phyloP scores from a whole-genome alignment of 2,888 invertebrate genomes.

The Hipparchia semele region DNA sequence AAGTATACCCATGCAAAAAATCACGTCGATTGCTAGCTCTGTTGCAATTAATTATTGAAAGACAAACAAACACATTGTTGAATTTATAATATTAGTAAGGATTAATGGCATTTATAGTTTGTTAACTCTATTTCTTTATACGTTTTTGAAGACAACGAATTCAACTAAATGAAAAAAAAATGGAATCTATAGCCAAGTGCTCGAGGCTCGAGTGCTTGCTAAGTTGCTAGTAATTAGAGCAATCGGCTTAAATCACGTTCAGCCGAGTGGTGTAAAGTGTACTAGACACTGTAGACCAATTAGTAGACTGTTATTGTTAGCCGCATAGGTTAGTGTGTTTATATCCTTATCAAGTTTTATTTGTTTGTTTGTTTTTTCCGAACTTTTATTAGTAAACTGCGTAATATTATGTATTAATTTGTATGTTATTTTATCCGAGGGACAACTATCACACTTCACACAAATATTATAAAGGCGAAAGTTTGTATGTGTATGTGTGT shows the following conservation, averaged over 20 bases:
- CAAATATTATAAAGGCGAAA: too few relatives aligned
- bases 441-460: too few relatives aligned
- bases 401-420: too few relatives aligned
- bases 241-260: slow-evolving; percentile 44
- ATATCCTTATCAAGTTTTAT: not conserved
- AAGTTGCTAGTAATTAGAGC: slow-evolving; percentile 47
- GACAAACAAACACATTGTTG: too few relatives aligned
- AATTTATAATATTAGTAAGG: not conserved
- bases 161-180: not conserved
- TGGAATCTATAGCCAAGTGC: not conserved
- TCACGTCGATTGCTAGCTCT: too few relatives aligned
- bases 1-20: too few relatives aligned
- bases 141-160: slow-evolving; percentile 36
- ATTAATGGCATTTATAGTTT: not conserved
- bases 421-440: too few relatives aligned
- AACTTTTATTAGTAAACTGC: too few relatives aligned
- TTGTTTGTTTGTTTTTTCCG: too few relatives aligned
- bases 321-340: not conserved
- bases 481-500: too few relatives aligned
- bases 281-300: slow-evolving; percentile 35
- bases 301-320: slow-evolving; percentile 2
- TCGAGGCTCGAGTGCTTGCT: slow-evolving; percentile 47
- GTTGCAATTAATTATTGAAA: too few relatives aligned
- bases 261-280: slow-evolving; percentile 41
- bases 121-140: not conserved